phyloP scores from a whole-genome alignment of 1,140 invertebrate genomes.

The Diploscapter pachys region DNA sequence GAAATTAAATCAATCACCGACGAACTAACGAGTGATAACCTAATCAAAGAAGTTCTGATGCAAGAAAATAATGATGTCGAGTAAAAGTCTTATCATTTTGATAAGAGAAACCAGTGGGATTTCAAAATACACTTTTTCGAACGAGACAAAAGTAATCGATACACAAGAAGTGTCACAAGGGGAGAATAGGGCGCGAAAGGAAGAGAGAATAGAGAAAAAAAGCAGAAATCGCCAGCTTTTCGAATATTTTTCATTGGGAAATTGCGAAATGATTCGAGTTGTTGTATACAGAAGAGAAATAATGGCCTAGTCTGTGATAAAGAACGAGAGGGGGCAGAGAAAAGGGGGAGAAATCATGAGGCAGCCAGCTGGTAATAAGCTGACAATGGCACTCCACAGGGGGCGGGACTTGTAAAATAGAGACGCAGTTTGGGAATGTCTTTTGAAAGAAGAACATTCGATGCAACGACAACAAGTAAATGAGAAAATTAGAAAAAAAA shows the following conservation, averaged over 20 bases:
- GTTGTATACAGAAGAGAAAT: not conserved
- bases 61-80: not conserved
- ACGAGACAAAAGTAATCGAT: slow-evolving; percentile 2
- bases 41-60: not conserved
- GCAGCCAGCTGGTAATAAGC: too few relatives aligned
- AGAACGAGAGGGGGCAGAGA: not conserved
- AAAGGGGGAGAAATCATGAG: too few relatives aligned
- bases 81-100: not conserved
- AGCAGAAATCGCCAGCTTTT: not conserved
- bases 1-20: not conserved
- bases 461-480: not conserved
- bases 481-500: slow-evolving; percentile 1
- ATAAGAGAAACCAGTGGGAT: not conserved
- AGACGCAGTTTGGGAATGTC: too few relatives aligned
- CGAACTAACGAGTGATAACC: not conserved
- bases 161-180: not conserved
- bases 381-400: too few relatives aligned
- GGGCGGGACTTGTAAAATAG: too few relatives aligned
- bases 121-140: not conserved
- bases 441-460: too few relatives aligned
- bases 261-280: not conserved
- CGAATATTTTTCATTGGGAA: not conserved
- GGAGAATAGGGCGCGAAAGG: not conserved
- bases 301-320: not conserved
- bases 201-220: not conserved